Conservation (phyloP, 2,797 vertebrate genomes). For the Danio choprae region DNA sequence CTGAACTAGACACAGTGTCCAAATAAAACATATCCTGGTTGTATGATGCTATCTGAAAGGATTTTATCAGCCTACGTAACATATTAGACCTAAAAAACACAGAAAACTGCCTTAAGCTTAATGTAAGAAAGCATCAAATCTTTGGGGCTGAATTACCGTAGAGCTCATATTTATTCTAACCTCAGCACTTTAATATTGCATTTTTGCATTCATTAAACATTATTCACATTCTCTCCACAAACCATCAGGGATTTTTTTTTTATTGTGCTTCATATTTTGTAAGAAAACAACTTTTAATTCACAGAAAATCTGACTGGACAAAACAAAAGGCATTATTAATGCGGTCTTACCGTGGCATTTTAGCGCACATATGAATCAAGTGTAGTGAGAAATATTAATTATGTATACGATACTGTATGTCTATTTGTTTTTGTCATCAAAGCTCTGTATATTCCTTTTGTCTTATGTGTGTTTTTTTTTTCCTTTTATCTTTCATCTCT, state of each 20-base stretch:
- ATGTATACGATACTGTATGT: background rate
- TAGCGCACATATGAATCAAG: background rate
- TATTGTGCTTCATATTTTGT: background rate
- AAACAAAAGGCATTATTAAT: background rate
- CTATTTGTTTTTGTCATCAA: background rate
- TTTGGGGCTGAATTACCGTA: slow-evolving; percentile 12
- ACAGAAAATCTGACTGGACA: background rate
- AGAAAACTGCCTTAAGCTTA: background rate
- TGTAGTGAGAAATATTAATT: background rate
- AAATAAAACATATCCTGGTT: slow-evolving; percentile 5
- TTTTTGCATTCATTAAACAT: background rate
- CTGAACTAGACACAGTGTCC: background rate
- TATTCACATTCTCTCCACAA: background rate
- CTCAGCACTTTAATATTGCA: background rate
- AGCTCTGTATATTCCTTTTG: background rate
- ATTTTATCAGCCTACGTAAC: background rate
- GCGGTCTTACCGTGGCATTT: background rate
- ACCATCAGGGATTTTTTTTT: background rate
- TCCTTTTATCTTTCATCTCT: slow-evolving; percentile 18
- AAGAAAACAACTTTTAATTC: background rate
- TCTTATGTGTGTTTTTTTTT: background rate
- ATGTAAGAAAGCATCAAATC: slow-evolving; percentile 22
- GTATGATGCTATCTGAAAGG: background rate
- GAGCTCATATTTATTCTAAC: slow-evolving; percentile 9
- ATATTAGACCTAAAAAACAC: slow-evolving; percentile 6